Conservation (phyloP, 2,797 vertebrate genomes). For the Chloroceryle amazona region DNA sequence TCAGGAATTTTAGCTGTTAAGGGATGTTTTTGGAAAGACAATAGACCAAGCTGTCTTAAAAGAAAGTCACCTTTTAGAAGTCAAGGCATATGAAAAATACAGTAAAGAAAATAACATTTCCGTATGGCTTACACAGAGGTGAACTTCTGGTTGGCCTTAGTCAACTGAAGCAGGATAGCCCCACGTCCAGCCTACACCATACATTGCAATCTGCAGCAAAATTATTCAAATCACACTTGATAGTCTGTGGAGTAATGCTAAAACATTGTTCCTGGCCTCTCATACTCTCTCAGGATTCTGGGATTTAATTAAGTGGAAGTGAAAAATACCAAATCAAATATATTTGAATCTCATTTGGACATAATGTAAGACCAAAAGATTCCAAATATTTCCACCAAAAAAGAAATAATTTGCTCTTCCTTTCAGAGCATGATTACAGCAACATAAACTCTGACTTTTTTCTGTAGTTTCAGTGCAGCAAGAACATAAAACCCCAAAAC, state of each 20-base stretch:
- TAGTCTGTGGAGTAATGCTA: background rate
- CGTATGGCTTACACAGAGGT: background rate
- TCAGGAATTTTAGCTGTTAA: background rate
- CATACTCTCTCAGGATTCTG: background rate
- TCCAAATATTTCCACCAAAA: background rate
- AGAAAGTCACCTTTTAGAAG: background rate
- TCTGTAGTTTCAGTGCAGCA: background rate
- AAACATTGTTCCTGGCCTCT: background rate
- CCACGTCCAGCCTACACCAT: background rate
- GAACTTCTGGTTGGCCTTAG: background rate
- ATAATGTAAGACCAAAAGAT: background rate
- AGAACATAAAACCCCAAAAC: background rate
- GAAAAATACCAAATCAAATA: background rate
- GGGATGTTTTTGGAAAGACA: background rate
- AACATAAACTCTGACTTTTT: background rate
- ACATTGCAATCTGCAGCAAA: background rate
- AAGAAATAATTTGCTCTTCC: background rate
- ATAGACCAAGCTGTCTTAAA: background rate
- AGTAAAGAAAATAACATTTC: background rate
- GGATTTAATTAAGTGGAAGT: background rate
- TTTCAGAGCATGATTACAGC: background rate
- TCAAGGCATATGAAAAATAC: background rate
- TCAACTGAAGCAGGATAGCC: background rate
- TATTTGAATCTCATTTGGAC: background rate
- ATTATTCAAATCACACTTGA: background rate